phyloP scores from a whole-genome alignment of 2,888 invertebrate genomes.

The Acrobeloides nanus region DNA sequence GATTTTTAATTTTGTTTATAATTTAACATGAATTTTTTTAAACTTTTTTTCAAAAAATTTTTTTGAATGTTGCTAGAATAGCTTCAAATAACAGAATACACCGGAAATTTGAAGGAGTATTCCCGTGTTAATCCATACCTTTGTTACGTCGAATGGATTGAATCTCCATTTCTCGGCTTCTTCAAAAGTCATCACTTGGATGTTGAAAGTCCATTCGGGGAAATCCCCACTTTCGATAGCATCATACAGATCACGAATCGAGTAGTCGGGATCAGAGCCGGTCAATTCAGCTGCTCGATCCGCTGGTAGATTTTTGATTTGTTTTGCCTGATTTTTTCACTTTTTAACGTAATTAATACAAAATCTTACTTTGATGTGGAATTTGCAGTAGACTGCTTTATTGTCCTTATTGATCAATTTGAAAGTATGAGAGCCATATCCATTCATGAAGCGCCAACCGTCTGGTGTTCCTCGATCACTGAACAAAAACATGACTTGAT shows the following conservation, averaged over 20 bases:
- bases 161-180: constrained; percentile 55
- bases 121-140: too few species aligned
- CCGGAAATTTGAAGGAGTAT: too few species aligned
- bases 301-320: constrained; percentile 35
- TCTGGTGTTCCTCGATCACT: constrained; percentile 57
- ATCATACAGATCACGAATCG: constrained; percentile 55
- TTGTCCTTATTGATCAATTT: constrained; percentile 46
- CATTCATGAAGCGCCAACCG: constrained; percentile 47
- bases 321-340: constrained; percentile 1
- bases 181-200: constrained; percentile 57
- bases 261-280: constrained; percentile 54
- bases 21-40: too few species aligned
- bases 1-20: too few species aligned
- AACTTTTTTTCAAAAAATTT: too few species aligned
- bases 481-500: constrained; percentile 54
- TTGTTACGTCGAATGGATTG: constrained; percentile 59
- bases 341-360: too few species aligned
- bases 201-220: constrained; percentile 58
- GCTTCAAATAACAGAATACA: too few species aligned
- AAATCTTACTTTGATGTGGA: constrained; percentile 44
- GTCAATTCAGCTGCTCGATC: constrained; percentile 29
- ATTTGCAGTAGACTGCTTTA: constrained; percentile 48
- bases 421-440: constrained; percentile 51
- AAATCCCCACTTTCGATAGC: constrained; percentile 54
- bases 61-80: too few species aligned